These are phyloP conservation scores for Stenurella melanura DNA, from an alignment of 2,888 invertebrate species.

Conservation along the genomic window DNA sequence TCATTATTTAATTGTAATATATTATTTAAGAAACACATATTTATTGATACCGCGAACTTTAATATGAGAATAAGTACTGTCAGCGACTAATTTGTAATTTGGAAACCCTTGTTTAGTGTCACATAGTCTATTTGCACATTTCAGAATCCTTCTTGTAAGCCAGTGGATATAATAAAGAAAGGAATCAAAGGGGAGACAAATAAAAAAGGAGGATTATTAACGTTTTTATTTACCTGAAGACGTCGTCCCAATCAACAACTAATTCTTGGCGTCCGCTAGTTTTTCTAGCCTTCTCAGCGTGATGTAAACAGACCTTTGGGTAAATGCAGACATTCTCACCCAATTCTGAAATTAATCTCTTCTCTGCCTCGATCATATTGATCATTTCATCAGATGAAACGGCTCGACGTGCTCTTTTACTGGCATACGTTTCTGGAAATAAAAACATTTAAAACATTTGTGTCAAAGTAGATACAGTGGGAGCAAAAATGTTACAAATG, in stretches of 20 bases:
- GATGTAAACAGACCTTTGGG: slow-evolving; percentile 84
- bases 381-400: slow-evolving; percentile 74
- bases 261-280: slow-evolving; percentile 66
- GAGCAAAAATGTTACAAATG: not conserved
- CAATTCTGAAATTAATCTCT: slow-evolving; percentile 84
- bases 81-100: too few relatives aligned
- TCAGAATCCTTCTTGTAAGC: too few relatives aligned
- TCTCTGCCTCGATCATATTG: slow-evolving; percentile 85
- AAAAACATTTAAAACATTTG: slow-evolving; percentile 30
- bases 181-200: slow-evolving; percentile 7
- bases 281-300: slow-evolving; percentile 78
- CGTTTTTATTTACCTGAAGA: slow-evolving; percentile 80
- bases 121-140: too few relatives aligned
- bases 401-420: slow-evolving; percentile 79
- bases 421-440: slow-evolving; percentile 82
- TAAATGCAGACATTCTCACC: slow-evolving; percentile 87
- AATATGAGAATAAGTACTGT: too few relatives aligned
- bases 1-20: too few relatives aligned
- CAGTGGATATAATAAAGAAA: not conserved
- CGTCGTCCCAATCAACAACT: slow-evolving; percentile 82
- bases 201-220: slow-evolving; percentile 9
- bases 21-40: too few relatives aligned
- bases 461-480: not conserved
- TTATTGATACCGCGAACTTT: too few relatives aligned
- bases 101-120: too few relatives aligned